Conservation (phyloP, 2,797 vertebrate species). For the Geotrypetes seraphini region DNA sequence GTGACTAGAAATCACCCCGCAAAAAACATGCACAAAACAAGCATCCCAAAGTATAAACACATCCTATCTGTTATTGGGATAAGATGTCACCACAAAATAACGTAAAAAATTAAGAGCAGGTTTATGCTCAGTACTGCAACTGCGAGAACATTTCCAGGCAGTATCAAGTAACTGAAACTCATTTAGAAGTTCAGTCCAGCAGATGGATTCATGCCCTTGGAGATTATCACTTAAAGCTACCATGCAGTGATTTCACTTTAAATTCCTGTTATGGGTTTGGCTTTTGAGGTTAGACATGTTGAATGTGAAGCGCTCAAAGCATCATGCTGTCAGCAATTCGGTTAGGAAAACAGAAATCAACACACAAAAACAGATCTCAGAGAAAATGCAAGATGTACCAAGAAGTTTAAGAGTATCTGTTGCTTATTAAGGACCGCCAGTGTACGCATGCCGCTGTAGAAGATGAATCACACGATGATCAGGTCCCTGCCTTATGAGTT, state of each 20-base stretch:
- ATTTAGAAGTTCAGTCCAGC: constrained; percentile 6
- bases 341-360: constrained; percentile 19
- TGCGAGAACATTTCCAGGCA: constrained; percentile 1
- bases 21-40: not conserved
- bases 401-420: no score
- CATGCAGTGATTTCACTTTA: constrained; percentile 14
- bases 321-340: constrained; percentile 40
- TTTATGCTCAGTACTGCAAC: not conserved
- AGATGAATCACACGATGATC: no score
- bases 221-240: not conserved
- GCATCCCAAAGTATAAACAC: not conserved
- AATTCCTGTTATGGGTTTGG: constrained; percentile 10
- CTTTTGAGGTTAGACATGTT: constrained; percentile 26
- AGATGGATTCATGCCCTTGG: not conserved
- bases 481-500: no score
- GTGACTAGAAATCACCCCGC: not conserved
- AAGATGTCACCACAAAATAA: not conserved
- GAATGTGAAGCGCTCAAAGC: constrained; percentile 17
- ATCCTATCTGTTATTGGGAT: not conserved
- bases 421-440: no score
- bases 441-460: no score
- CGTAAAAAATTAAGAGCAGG: not conserved
- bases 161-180: constrained; percentile 4
- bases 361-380: no score
- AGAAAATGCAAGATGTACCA: not conserved